Percentiles rank a stretch among this genome's conserved stretches.
Conservation (phyloP, 2,113 vertebrate genomes). For the Semnornis frantzii region DNA sequence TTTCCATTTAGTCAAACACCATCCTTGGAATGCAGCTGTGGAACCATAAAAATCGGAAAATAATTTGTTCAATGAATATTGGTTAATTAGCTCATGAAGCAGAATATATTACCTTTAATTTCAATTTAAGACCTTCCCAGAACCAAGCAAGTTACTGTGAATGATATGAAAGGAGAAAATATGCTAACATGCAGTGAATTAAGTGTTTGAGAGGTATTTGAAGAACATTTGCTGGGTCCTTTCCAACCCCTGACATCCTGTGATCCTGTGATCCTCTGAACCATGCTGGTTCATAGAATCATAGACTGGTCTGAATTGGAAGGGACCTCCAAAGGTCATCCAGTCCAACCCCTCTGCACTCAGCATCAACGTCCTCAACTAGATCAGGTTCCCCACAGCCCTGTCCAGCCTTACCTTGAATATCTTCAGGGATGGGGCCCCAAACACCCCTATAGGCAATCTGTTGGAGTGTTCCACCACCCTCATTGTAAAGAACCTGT, state of each 20-base stretch:
- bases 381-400: too few relatives aligned
- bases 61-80: not conserved
- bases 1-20: not conserved
- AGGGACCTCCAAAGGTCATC: too few relatives aligned
- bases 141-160: accelerated
- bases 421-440: too few relatives aligned
- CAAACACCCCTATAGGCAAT: too few relatives aligned
- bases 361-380: too few relatives aligned
- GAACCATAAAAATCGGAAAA: not conserved
- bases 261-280: not conserved
- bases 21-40: not conserved
- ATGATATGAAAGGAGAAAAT: not conserved
- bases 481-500: too few relatives aligned
- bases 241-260: too few relatives aligned
- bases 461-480: too few relatives aligned
- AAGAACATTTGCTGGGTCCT: not conserved
- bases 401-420: too few relatives aligned
- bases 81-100: not conserved
- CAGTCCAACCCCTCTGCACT: too few relatives aligned
- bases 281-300: too few relatives aligned
- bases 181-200: not conserved
- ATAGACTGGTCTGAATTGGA: too few relatives aligned
- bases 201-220: not conserved
- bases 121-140: not conserved
- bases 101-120: not conserved